Percentiles rank a stretch among this genome's conserved stretches.
These are phyloP conservation scores for Marisa cornuarietis DNA, from an alignment of 1,140 invertebrate genomes.

Conservation along the genomic window DNA sequence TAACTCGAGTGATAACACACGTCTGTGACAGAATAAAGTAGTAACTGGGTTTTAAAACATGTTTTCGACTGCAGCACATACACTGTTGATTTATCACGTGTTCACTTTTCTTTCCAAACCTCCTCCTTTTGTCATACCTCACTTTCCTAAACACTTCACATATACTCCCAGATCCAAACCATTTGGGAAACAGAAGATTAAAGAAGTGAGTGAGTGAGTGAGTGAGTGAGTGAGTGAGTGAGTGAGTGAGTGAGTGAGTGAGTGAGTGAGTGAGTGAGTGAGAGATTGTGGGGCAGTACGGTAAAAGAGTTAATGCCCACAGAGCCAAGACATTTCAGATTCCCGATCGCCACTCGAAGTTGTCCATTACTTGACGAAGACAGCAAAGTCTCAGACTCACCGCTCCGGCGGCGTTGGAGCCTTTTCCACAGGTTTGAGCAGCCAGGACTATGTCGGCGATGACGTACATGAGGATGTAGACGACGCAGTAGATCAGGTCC, in stretches of 20 bases:
- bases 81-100: not conserved
- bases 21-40: not conserved
- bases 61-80: not conserved
- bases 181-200: no score
- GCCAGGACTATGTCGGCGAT: constrained; percentile 40
- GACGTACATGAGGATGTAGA: constrained; percentile 37
- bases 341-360: not conserved
- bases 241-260: no score
- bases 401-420: constrained; percentile 38
- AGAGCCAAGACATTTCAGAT: no score
- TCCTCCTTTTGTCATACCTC: not conserved
- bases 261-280: no score
- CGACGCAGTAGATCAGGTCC: constrained; percentile 33
- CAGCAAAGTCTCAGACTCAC: constrained; percentile 22
- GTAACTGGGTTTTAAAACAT: not conserved
- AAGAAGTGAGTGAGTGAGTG: no score
- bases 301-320: not conserved
- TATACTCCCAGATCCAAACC: not conserved
- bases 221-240: no score
- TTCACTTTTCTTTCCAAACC: not conserved
- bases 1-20: not conserved
- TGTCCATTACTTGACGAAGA: no score
- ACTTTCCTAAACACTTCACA: not conserved
- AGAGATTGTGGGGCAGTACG: not conserved
- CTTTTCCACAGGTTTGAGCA: constrained; percentile 37